These are phyloP conservation scores for Gorilla gorilla DNA, from an alignment of 2,113 vertebrate species.

Conservation along the genomic window DNA sequence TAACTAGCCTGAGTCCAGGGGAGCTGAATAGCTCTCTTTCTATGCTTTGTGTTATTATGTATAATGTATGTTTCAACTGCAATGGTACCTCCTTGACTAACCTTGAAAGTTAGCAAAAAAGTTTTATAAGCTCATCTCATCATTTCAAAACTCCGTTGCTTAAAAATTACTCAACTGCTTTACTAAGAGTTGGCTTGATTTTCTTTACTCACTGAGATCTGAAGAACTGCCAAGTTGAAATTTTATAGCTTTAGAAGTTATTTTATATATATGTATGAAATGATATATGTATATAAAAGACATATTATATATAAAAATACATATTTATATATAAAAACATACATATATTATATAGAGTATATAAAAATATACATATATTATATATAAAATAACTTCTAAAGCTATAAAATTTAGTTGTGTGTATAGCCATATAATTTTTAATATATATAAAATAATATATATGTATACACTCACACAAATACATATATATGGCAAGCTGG, in stretches of 20 bases:
- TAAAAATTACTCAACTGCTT: slow-evolving; percentile 33
- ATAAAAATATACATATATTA: not conserved
- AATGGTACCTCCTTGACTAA: not conserved
- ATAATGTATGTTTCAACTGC: not conserved
- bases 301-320: not conserved
- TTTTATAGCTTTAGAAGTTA: slow-evolving; percentile 26
- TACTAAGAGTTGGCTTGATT: not conserved
- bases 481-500: not conserved
- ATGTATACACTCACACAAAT: no score
- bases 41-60: not conserved
- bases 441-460: no score
- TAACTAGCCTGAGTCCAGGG: not conserved
- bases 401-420: slow-evolving; percentile 10
- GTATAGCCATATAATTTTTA: not conserved
- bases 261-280: not conserved
- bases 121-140: not conserved
- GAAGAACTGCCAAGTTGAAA: not conserved
- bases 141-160: not conserved
- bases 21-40: not conserved
- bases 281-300: not conserved
- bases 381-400: not conserved
- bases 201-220: not conserved
- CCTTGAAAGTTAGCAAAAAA: not conserved
- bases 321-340: not conserved
- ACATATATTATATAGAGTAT: no score